phyloP scores from a whole-genome alignment of 2,888 invertebrate species.

The Chorisops tibialis region DNA sequence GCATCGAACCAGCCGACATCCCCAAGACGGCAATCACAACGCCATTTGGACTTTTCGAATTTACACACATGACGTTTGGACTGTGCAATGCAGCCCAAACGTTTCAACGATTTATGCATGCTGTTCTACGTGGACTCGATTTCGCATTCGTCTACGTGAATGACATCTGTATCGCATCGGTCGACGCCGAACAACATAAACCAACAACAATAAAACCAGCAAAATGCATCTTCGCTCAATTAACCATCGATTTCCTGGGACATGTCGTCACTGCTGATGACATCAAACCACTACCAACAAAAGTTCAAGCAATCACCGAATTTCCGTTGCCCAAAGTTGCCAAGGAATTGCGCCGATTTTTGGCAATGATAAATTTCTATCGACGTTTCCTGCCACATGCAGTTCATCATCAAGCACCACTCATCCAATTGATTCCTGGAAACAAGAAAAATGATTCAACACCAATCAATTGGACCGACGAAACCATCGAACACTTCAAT shows the following conservation, averaged over 20 bases:
- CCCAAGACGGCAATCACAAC: constrained; percentile 36
- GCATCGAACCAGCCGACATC: background rate
- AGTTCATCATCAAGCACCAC: background rate
- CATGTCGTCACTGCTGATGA: constrained; percentile 28
- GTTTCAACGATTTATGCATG: constrained; percentile 42
- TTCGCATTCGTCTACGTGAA: constrained; percentile 38
- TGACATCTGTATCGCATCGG: constrained; percentile 37
- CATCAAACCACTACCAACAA: constrained; percentile 22
- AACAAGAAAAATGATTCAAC: constrained; percentile 32
- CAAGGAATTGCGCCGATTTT: constrained; percentile 9
- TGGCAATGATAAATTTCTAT: constrained; percentile 32
- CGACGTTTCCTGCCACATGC: constrained; percentile 31
- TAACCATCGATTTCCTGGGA: constrained; percentile 7
- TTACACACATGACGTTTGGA: constrained; percentile 40
- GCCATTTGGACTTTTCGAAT: constrained; percentile 43
- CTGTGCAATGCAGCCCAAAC: constrained; percentile 42
- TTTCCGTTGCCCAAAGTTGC: background rate
- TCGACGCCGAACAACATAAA: constrained; percentile 30
- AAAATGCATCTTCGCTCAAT: constrained; percentile 28
- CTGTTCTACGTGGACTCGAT: constrained; percentile 34
- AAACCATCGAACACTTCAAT: background rate
- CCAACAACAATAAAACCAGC: constrained; percentile 33
- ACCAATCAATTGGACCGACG: background rate
- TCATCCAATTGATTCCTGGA: constrained; percentile 18
- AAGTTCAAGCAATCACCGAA: constrained; percentile 10